These are phyloP conservation scores for Enteromius radiatus DNA, from an alignment of 2,797 vertebrate species.

Conservation along the genomic window DNA sequence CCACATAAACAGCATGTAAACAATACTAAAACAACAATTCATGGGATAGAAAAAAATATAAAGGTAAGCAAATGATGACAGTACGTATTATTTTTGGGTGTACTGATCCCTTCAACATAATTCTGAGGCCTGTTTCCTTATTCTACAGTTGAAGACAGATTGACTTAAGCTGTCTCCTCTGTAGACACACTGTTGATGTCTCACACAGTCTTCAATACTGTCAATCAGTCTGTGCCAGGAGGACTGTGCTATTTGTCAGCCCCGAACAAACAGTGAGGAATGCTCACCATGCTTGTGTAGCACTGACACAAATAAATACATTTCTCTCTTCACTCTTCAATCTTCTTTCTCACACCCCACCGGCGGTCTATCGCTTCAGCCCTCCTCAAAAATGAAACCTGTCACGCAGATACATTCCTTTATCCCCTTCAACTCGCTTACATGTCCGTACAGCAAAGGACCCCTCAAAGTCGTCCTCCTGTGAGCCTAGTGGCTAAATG, in stretches of 20 bases:
- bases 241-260: slow-evolving; percentile 56
- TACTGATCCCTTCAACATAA: slow-evolving; percentile 13
- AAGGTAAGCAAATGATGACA: not conserved
- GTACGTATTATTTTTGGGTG: not conserved
- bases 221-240: slow-evolving; percentile 60
- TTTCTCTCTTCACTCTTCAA: slow-evolving; percentile 46
- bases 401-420: slow-evolving; percentile 35
- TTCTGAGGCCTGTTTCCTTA: slow-evolving; percentile 19
- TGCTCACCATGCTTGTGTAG: slow-evolving; percentile 44
- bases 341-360: slow-evolving; percentile 36
- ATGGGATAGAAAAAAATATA: not conserved
- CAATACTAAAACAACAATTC: not conserved
- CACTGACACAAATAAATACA: slow-evolving; percentile 56
- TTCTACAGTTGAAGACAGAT: slow-evolving; percentile 41
- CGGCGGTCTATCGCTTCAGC: slow-evolving; percentile 45
- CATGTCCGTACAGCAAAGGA: not conserved
- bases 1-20: not conserved
- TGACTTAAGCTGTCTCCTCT: slow-evolving; percentile 54
- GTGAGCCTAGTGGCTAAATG: slow-evolving; percentile 36
- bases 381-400: slow-evolving; percentile 39
- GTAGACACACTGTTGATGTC: slow-evolving; percentile 55
- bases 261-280: slow-evolving; percentile 48
- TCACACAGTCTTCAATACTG: slow-evolving; percentile 54
- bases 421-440: slow-evolving; percentile 29
- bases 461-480: not conserved